These are phyloP conservation scores for Flabesymbios commensalis DNA, from an alignment of 2,888 invertebrate species.

Conservation along the genomic window DNA sequence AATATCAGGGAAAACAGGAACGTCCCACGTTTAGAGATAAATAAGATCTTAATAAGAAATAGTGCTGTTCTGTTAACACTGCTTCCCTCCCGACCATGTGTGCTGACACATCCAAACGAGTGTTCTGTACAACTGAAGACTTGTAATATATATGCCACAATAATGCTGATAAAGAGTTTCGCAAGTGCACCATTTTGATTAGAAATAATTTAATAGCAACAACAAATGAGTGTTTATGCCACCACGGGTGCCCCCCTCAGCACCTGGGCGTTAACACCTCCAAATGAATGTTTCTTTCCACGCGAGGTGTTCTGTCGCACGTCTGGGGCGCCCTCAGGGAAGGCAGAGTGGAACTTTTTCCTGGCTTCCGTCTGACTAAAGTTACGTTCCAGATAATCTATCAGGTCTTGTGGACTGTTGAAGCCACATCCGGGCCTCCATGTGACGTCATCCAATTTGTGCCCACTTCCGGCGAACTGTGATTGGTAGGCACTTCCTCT, in stretches of 20 bases:
- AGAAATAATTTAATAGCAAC: no score
- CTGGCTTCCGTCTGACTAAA: constrained; percentile 49
- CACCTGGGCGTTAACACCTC: constrained; percentile 50
- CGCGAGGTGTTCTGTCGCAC: constrained; percentile 48
- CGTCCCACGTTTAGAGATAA: no score
- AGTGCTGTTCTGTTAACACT: no score
- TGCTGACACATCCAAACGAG: no score
- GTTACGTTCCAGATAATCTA: constrained; percentile 48
- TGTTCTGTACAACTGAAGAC: no score
- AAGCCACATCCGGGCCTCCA: constrained; percentile 50
- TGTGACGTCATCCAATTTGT: constrained; percentile 33
- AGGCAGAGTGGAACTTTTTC: constrained; percentile 45
- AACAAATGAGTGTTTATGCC: no score
- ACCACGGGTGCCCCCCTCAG: constrained; percentile 42
- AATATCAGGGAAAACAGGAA: no score
- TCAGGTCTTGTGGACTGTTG: constrained; percentile 49
- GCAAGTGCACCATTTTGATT: no score
- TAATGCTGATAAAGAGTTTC: no score
- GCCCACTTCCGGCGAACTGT: not conserved
- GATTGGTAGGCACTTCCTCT: not conserved
- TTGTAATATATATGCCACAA: no score
- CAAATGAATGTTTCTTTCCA: constrained; percentile 55
- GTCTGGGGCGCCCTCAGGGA: constrained; percentile 52
- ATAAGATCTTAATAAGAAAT: no score
- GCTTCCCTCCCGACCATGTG: no score